phyloP scores from a whole-genome alignment of 30 jellyfish, hydroid and myxozoan genomes.

The Pseudorhiza aurosa region DNA sequence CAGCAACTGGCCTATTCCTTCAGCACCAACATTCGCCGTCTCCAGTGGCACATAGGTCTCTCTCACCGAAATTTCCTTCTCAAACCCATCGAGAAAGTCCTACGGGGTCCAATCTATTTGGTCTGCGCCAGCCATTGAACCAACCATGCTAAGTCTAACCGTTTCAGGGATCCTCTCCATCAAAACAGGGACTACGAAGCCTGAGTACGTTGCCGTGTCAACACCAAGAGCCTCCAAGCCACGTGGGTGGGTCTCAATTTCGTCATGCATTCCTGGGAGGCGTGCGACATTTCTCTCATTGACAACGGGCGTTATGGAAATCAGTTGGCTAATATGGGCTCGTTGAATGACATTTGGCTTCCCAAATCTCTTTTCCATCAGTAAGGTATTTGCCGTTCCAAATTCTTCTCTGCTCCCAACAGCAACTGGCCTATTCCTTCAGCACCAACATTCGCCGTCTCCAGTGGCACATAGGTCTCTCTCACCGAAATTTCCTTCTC shows the following conservation, averaged over 20 bases:
- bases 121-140: neutral
- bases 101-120: conserved; percentile 1
- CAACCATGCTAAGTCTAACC: conserved; percentile 5
- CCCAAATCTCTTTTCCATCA: neutral
- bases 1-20: neutral
- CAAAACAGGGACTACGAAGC: no score
- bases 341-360: neutral
- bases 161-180: conserved; percentile 28
- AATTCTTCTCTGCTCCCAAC: neutral
- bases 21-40: neutral
- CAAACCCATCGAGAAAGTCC: conserved; percentile 12
- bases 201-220: no score
- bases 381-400: conserved; percentile 5
- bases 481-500: no score
- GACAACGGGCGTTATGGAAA: neutral
- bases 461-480: conserved; percentile 2
- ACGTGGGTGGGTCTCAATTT: no score
- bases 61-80: no score
- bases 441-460: neutral
- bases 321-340: conserved; percentile 19
- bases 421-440: neutral
- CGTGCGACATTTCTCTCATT: conserved; percentile 9
- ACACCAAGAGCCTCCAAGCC: no score
- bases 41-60: conserved; percentile 2
- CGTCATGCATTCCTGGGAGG: neutral